phyloP scores from a whole-genome alignment of 1,140 invertebrate genomes.

The Solenopsis fugax region DNA sequence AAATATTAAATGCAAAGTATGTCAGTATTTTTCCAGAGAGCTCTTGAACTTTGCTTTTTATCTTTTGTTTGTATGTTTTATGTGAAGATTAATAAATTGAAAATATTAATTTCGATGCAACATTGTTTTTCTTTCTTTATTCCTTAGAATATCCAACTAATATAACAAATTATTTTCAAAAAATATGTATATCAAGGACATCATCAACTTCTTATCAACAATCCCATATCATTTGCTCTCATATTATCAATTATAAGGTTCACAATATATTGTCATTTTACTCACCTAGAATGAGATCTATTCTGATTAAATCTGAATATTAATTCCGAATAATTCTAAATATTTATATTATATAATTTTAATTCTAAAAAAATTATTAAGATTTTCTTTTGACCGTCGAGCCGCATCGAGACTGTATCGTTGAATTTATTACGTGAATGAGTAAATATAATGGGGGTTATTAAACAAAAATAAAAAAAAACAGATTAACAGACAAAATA shows the following conservation, averaged over 20 bases:
- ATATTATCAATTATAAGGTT: not conserved
- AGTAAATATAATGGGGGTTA: conserved; percentile 64
- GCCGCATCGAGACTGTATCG: conserved; percentile 63
- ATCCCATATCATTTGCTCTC: not conserved
- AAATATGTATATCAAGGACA: not conserved
- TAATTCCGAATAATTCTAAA: not conserved
- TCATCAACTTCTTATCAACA: not conserved
- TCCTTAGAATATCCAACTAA: not conserved
- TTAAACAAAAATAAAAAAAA: conserved; percentile 49
- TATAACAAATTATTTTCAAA: not conserved
- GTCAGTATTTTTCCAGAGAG: not conserved
- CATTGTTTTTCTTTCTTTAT: not conserved
- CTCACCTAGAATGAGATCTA: not conserved
- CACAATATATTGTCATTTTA: not conserved
- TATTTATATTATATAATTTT: not conserved
- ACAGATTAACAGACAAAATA: conserved; percentile 74
- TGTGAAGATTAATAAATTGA: not conserved
- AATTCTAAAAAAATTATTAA: not conserved
- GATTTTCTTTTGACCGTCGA: not conserved
- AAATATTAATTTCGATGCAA: not conserved
- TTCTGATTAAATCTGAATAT: not conserved
- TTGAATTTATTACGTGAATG: conserved; percentile 68
- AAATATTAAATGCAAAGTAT: not conserved
- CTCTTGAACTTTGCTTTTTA: not conserved
- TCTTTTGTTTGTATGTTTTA: not conserved